A percentile compares a stretch with the other conserved stretches of the same genome.
Evolutionary conservation across 2,888 invertebrate species (phyloP).

Genomic region (Liodrosophila aerea): DNA sequence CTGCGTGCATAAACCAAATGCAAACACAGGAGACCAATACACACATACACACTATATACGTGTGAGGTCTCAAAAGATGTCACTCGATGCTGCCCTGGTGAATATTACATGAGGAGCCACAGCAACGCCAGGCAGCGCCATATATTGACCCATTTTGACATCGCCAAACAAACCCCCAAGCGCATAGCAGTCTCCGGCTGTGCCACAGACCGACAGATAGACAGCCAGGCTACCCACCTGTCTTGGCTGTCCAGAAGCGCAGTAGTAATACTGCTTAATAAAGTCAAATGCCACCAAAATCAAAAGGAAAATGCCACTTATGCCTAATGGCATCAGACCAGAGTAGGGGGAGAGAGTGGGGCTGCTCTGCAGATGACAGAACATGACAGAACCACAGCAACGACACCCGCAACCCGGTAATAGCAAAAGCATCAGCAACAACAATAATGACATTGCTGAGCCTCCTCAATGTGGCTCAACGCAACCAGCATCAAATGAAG

Average conservation of each 20-base stretch:
- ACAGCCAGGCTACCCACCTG: constrained; percentile 23
- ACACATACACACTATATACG: constrained; percentile 8
- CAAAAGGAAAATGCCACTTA: constrained; percentile 75
- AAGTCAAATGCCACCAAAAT: constrained; percentile 73
- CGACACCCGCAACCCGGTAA: constrained; percentile 3
- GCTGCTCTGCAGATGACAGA: constrained; percentile 44
- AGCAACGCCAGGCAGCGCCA: constrained; percentile 4
- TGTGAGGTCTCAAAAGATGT: constrained; percentile 57
- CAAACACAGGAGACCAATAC: constrained; percentile 33
- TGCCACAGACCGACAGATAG: not conserved
- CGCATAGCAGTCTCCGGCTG: constrained; percentile 4
- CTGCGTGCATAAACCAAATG: constrained; percentile 61
- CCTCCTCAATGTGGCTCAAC: constrained; percentile 21
- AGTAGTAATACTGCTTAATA: constrained; percentile 59
- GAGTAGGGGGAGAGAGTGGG: not conserved
- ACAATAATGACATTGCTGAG: constrained; percentile 13
- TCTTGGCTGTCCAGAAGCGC: not conserved
- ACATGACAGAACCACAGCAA: not conserved
- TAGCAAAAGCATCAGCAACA: constrained; percentile 4
- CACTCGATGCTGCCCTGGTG: constrained; percentile 50
- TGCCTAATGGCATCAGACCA: constrained; percentile 65
- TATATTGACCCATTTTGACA: constrained; percentile 66
- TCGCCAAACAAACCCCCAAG: constrained; percentile 43
- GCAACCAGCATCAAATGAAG: constrained; percentile 12
- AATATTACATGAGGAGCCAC: constrained; percentile 64